Evolutionary conservation across 2,888 invertebrate genomes (phyloP).

Genomic region (Stegophylla sp.): DNA sequence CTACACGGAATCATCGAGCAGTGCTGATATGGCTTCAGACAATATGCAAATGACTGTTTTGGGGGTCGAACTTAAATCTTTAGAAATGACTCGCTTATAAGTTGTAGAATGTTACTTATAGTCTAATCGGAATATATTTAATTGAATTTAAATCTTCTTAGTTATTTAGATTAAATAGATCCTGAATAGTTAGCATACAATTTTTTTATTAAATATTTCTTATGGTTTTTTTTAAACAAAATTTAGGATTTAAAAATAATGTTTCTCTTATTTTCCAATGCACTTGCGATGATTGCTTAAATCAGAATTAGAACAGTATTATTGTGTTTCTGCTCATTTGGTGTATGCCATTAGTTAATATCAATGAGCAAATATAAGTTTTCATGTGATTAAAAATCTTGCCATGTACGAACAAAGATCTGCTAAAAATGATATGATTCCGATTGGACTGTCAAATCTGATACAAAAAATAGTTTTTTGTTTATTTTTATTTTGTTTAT

Average conservation of each 20-base stretch:
- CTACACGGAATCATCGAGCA: constrained; percentile 95
- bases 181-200: constrained; percentile 30
- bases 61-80: constrained; percentile 47
- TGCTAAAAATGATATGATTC: constrained; percentile 40
- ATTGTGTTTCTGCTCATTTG: constrained; percentile 23
- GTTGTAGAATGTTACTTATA: constrained; percentile 44
- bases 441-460: constrained; percentile 47
- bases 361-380: constrained; percentile 27
- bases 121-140: constrained; percentile 50
- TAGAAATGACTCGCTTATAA: constrained; percentile 58
- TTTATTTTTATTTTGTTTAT: neutral
- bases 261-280: constrained; percentile 10
- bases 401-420: constrained; percentile 52
- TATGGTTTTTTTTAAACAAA: constrained; percentile 3
- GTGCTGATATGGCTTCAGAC: constrained; percentile 75
- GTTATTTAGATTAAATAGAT: constrained; percentile 28
- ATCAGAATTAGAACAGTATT: constrained; percentile 39
- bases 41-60: constrained; percentile 50
- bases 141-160: constrained; percentile 31
- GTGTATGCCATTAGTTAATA: constrained; percentile 13
- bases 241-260: constrained; percentile 3
- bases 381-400: constrained; percentile 48
- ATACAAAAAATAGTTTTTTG: neutral
- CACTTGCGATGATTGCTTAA: constrained; percentile 37
- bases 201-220: constrained; percentile 32